Evolutionary conservation across 1,140 invertebrate genomes (phyloP).

Genomic region (Muscidifurax raptorellus): DNA sequence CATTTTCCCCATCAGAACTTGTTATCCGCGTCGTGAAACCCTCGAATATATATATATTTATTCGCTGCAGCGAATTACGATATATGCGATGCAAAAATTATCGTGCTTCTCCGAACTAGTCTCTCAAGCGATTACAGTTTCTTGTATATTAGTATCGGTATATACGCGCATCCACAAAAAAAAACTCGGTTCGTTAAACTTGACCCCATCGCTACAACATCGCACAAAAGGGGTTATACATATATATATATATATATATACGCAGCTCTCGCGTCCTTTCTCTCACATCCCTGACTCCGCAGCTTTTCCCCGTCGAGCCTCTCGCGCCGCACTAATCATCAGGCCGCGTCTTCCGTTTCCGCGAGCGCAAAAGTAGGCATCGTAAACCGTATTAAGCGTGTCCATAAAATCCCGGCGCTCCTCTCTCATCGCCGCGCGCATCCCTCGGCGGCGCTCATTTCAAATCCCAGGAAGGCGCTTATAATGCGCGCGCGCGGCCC

Average conservation of each 20-base stretch:
- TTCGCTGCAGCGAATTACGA: neutral
- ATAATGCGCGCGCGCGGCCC: conserved; percentile 3
- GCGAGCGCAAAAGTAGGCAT: conserved; percentile 49
- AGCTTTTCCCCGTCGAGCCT: neutral
- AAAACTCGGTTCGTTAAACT: neutral
- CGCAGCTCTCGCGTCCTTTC: neutral
- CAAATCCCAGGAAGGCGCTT: conserved; percentile 63
- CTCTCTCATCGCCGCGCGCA: neutral
- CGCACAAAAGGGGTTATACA: neutral
- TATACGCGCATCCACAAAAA: neutral
- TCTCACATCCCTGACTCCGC: neutral
- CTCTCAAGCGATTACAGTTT: too few species aligned
- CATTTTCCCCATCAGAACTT: neutral
- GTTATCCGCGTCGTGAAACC: neutral
- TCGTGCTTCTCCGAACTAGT: neutral
- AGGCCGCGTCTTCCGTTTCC: conserved; percentile 64
- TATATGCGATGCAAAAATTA: neutral
- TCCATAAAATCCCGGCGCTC: conserved; percentile 57
- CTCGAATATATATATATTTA: too few species aligned
- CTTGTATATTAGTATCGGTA: too few species aligned
- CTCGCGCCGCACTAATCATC: conserved; percentile 51
- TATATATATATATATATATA: too few species aligned
- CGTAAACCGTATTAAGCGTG: conserved; percentile 64
- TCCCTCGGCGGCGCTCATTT: conserved; percentile 59
- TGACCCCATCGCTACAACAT: neutral